phyloP scores from a whole-genome alignment of 2,888 invertebrate genomes.

The Apamea monoglypha region DNA sequence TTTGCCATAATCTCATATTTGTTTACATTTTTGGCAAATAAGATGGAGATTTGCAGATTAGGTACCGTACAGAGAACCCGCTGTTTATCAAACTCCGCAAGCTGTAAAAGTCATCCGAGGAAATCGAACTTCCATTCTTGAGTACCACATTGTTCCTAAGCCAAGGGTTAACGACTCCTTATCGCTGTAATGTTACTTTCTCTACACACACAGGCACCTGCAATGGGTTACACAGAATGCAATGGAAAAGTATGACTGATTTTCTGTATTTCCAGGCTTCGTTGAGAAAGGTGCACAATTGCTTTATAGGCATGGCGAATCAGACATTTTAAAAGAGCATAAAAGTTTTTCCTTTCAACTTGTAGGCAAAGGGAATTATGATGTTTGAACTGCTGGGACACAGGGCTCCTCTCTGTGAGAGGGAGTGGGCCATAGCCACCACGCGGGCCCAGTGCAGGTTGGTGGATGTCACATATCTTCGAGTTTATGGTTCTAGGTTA shows the following conservation, averaged over 20 bases:
- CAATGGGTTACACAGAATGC: not conserved
- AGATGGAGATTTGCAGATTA: not conserved
- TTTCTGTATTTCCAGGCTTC: too few species aligned
- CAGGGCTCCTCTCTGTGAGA: too few species aligned
- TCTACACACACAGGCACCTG: not conserved
- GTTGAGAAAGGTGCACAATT: too few species aligned
- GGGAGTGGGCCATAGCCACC: too few species aligned
- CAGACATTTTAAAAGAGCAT: not conserved
- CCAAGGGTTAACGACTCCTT: constrained; percentile 20
- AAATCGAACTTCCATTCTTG: constrained; percentile 12
- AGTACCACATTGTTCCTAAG: constrained; percentile 28
- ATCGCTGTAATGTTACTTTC: constrained; percentile 25
- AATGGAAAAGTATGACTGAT: not conserved
- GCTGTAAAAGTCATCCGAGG: constrained; percentile 16
- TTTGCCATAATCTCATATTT: too few species aligned
- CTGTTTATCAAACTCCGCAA: constrained; percentile 12
- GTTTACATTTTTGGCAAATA: too few species aligned
- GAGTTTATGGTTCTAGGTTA: too few species aligned
- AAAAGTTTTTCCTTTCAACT: not conserved
- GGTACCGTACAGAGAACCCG: not conserved
- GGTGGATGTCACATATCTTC: too few species aligned
- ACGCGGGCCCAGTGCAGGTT: too few species aligned
- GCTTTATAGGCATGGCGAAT: too few species aligned
- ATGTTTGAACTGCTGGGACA: too few species aligned
- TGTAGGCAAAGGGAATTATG: not conserved